These are phyloP conservation scores for Dermolepida albohirtum DNA, from an alignment of 2,888 invertebrate genomes.

Conservation along the genomic window DNA sequence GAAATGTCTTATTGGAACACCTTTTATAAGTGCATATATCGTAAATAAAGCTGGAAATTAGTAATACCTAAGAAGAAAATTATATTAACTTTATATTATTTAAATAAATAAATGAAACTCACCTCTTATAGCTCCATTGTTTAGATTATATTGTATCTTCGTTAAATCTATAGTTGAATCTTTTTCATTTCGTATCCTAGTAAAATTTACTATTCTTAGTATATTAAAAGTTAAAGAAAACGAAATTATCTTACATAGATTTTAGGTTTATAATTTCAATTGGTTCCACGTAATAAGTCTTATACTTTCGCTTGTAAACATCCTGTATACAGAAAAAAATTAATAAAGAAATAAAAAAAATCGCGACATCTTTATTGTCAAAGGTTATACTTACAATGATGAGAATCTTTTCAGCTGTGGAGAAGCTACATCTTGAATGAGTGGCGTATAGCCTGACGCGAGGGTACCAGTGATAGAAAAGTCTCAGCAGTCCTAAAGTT, in stretches of 20 bases:
- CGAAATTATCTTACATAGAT: background rate
- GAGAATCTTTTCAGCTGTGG: constrained; percentile 81
- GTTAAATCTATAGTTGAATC: background rate
- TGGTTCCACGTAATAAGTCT: constrained; percentile 75
- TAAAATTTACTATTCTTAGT: background rate
- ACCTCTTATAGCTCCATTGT: constrained; percentile 25
- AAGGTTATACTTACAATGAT: constrained; percentile 70
- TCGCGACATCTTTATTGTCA: constrained; percentile 26
- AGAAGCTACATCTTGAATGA: constrained; percentile 75
- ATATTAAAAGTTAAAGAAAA: background rate
- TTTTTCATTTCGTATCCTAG: background rate
- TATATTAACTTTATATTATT: too few species aligned
- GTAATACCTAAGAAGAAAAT: too few species aligned
- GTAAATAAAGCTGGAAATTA: too few species aligned
- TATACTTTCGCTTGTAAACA: constrained; percentile 80
- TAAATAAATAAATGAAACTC: background rate
- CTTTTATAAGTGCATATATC: too few species aligned
- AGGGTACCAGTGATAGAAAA: constrained; percentile 91
- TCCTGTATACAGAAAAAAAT: constrained; percentile 68
- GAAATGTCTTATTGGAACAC: too few species aligned
- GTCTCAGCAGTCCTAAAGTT: constrained; percentile 80
- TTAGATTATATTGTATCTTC: constrained; percentile 28
- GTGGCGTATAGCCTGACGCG: constrained; percentile 81
- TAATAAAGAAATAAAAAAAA: constrained; percentile 8
- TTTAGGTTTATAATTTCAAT: constrained; percentile 64